These are phyloP conservation scores for Coelopa frigida DNA, from an alignment of 1,140 invertebrate species.

Conservation along the genomic window DNA sequence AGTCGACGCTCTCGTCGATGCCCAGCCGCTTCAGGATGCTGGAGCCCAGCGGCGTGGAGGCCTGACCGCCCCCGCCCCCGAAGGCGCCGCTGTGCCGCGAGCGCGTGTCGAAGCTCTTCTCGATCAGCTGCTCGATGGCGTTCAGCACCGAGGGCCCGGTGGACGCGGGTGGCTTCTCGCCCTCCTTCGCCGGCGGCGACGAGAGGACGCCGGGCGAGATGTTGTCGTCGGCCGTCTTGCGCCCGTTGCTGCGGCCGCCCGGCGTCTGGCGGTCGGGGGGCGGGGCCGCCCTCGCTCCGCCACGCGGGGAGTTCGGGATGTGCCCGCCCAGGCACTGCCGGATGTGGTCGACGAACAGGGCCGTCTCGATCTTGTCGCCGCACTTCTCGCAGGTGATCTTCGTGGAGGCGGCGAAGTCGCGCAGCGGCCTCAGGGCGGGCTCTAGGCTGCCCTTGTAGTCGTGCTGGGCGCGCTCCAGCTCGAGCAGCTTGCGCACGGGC, in stretches of 20 bases:
- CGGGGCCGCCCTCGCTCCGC: slow-evolving; percentile 53
- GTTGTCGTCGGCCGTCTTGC: slow-evolving; percentile 10
- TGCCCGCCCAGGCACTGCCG: slow-evolving; percentile 70
- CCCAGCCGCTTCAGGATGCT: slow-evolving; percentile 86
- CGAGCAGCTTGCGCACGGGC: slow-evolving; percentile 82
- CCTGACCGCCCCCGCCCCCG: slow-evolving; percentile 19
- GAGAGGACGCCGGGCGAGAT: slow-evolving; percentile 59
- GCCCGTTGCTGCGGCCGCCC: slow-evolving; percentile 8
- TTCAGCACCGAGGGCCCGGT: slow-evolving; percentile 83
- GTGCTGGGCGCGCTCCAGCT: slow-evolving; percentile 80
- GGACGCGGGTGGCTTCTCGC: slow-evolving; percentile 26
- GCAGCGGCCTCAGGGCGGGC: slow-evolving; percentile 59
- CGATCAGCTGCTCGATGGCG: slow-evolving; percentile 93
- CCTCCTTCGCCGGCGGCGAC: slow-evolving; percentile 32
- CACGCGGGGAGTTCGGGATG: slow-evolving; percentile 49
- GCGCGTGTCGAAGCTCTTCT: slow-evolving; percentile 91
- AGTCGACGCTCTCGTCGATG: slow-evolving; percentile 90
- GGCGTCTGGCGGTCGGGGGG: slow-evolving; percentile 27
- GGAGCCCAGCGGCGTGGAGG: slow-evolving; percentile 67
- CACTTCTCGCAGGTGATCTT: slow-evolving; percentile 94
- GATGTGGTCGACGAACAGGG: slow-evolving; percentile 89
- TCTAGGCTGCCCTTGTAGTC: slow-evolving; percentile 63
- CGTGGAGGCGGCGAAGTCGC: slow-evolving; percentile 55
- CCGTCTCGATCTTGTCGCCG: slow-evolving; percentile 88
- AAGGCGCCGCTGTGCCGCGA: slow-evolving; percentile 56